Evolutionary conservation across 2,113 vertebrate species (phyloP).

Genomic region (Zapornia atra): DNA sequence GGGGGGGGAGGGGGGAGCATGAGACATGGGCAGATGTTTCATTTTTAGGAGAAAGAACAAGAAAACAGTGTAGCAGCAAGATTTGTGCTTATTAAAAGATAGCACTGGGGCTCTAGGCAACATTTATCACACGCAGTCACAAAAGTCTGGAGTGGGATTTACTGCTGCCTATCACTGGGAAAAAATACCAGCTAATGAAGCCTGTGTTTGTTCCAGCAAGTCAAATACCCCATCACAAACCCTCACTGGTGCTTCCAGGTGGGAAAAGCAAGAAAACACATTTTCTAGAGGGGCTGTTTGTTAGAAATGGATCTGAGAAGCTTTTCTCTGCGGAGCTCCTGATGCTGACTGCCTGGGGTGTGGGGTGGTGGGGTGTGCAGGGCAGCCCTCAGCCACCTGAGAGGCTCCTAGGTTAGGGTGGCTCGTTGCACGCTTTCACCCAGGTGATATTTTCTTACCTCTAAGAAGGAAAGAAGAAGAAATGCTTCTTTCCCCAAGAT

Average conservation of each 20-base stretch:
- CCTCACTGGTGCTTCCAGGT: not conserved
- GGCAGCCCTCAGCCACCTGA: not conserved
- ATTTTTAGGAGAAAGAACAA: not conserved
- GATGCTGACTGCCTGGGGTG: accelerated
- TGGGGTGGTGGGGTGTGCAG: accelerated
- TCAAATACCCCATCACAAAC: not conserved
- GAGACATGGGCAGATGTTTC: not conserved
- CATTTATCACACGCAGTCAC: conserved; percentile 17
- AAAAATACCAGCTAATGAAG: not conserved
- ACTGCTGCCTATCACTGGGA: not conserved
- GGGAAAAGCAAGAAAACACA: not conserved
- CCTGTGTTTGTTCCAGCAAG: conserved; percentile 17
- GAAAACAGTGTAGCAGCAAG: not conserved
- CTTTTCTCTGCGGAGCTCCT: not conserved
- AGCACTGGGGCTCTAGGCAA: not conserved
- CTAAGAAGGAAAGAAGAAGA: not conserved
- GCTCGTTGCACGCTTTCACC: accelerated
- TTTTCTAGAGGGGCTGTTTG: not conserved
- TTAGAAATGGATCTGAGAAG: not conserved
- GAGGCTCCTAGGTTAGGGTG: accelerated
- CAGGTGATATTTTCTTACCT: not conserved
- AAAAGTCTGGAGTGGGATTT: conserved; percentile 11
- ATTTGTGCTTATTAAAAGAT: conserved; percentile 38
- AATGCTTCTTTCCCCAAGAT: not conserved
- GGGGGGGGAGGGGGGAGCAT: not conserved